These are phyloP conservation scores for Thalpophila matura DNA, from an alignment of 2,888 invertebrate genomes.

Conservation along the genomic window DNA sequence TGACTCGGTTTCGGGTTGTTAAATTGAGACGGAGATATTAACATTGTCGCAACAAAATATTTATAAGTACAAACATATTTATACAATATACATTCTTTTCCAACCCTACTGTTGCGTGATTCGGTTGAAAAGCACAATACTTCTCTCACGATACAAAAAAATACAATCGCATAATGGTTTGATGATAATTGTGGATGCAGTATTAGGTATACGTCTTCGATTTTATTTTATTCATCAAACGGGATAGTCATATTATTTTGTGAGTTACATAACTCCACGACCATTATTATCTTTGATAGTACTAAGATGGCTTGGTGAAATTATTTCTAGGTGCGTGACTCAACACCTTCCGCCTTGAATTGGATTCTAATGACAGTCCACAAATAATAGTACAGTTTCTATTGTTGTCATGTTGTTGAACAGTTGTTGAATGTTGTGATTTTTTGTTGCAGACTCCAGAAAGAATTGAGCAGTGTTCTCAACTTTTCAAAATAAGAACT, in stretches of 20 bases:
- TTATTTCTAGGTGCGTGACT: constrained; percentile 69
- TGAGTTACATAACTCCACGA: constrained; percentile 66
- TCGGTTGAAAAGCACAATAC: constrained; percentile 50
- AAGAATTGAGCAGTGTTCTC: constrained; percentile 80
- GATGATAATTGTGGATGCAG: constrained; percentile 45
- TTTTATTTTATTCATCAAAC: constrained; percentile 20
- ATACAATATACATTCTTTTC: constrained; percentile 57
- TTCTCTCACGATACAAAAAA: constrained; percentile 47
- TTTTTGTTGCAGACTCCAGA: constrained; percentile 83
- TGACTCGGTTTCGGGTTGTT: neutral
- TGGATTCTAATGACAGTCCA: constrained; percentile 68
- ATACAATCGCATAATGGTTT: constrained; percentile 38
- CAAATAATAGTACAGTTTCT: constrained; percentile 62
- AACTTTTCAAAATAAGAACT: constrained; percentile 78
- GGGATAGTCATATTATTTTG: constrained; percentile 8
- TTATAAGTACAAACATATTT: constrained; percentile 5
- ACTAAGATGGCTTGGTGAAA: constrained; percentile 71
- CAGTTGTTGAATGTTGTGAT: constrained; percentile 33
- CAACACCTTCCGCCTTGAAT: constrained; percentile 66
- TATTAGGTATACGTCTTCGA: constrained; percentile 37
- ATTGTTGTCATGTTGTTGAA: constrained; percentile 49
- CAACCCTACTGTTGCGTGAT: constrained; percentile 66
- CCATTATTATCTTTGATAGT: constrained; percentile 59
- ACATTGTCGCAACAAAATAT: constrained; percentile 10
- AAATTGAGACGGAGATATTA: too few species aligned